phyloP scores from a whole-genome alignment of 1,140 invertebrate genomes.

The Rhopalosiphum padi region DNA sequence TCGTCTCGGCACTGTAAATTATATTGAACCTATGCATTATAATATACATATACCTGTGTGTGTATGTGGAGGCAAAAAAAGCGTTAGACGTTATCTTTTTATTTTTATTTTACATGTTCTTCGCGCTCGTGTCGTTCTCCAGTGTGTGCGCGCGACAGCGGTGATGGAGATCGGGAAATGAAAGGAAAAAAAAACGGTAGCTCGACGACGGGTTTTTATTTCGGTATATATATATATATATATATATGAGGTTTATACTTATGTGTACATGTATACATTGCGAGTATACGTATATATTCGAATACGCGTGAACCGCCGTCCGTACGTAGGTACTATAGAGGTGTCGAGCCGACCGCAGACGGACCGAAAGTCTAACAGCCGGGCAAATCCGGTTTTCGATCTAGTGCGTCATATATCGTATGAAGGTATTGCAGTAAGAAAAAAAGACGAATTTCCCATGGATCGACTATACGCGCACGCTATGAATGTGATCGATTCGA shows the following conservation, averaged over 20 bases:
- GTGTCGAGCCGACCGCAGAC: not conserved
- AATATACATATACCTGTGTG: too few species aligned
- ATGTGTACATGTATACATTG: too few species aligned
- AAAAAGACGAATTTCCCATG: conserved; percentile 36
- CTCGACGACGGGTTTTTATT: not conserved
- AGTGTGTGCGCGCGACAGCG: not conserved
- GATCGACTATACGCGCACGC: not conserved
- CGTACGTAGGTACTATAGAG: not conserved
- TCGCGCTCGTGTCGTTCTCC: not conserved
- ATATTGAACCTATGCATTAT: not conserved
- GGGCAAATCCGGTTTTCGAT: conserved; percentile 29
- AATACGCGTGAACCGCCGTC: too few species aligned
- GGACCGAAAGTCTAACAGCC: not conserved
- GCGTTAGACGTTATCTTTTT: not conserved
- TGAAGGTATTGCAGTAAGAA: not conserved
- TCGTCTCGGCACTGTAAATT: not conserved
- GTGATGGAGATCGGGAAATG: not conserved
- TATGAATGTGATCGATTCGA: not conserved
- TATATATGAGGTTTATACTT: not conserved
- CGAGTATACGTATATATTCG: too few species aligned
- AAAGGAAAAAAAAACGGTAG: not conserved
- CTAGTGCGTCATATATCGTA: not conserved
- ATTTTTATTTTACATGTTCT: not conserved
- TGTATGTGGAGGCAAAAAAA: not conserved
- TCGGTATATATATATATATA: not conserved